A percentile compares a stretch with the other conserved stretches of the same genome.
phyloP scores from a whole-genome alignment of 2,888 invertebrate genomes.

The Morpho helenor region DNA sequence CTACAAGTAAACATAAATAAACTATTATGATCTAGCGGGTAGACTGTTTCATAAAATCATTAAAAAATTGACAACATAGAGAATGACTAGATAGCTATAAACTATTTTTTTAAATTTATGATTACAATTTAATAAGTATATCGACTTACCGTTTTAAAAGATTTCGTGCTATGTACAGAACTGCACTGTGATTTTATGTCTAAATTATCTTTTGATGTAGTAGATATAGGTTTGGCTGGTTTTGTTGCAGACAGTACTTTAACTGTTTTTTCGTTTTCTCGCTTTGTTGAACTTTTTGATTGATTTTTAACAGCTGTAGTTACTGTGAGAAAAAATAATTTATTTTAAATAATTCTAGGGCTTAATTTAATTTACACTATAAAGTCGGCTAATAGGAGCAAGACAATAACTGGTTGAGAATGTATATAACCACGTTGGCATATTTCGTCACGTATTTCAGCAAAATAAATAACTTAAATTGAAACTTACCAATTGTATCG shows the following conservation, averaged over 20 bases:
- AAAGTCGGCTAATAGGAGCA: background rate
- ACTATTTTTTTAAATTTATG: too few relatives aligned
- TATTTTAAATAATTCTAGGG: too few relatives aligned
- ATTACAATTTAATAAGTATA: background rate
- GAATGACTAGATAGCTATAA: too few relatives aligned
- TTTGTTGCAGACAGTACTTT: constrained; percentile 28
- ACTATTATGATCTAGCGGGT: too few relatives aligned
- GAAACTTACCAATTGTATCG: constrained; percentile 57
- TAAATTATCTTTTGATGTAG: constrained; percentile 34
- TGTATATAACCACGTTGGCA: too few relatives aligned
- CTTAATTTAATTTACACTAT: too few relatives aligned
- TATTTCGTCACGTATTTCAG: too few relatives aligned
- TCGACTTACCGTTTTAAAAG: constrained; percentile 60
- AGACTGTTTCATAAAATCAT: too few relatives aligned
- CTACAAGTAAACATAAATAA: too few relatives aligned
- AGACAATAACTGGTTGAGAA: too few relatives aligned
- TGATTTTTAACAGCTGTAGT: constrained; percentile 35
- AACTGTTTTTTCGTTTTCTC: constrained; percentile 42
- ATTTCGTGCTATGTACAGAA: constrained; percentile 51
- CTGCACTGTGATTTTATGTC: constrained; percentile 61
- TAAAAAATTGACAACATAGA: too few relatives aligned
- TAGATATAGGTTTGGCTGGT: constrained; percentile 31
- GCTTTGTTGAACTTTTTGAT: constrained; percentile 28
- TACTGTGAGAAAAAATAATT: constrained; percentile 29
- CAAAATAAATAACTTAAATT: background rate